Percentiles rank a stretch among this genome's conserved stretches.
phyloP scores from a whole-genome alignment of 2,888 invertebrate species.

The Troides helena region DNA sequence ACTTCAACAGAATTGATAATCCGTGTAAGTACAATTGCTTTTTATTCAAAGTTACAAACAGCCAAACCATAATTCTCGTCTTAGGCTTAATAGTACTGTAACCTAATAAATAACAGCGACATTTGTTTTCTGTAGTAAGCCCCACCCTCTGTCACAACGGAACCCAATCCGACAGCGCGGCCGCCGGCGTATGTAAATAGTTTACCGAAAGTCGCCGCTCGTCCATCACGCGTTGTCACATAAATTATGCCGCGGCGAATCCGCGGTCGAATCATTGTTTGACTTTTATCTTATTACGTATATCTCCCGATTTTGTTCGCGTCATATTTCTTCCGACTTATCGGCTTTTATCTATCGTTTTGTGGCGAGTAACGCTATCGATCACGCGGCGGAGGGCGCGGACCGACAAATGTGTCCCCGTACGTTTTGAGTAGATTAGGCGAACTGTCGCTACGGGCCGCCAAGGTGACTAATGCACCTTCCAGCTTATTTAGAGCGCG shows the following conservation, averaged over 20 bases:
- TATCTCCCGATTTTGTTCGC: slow-evolving; percentile 81
- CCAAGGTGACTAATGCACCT: slow-evolving; percentile 67
- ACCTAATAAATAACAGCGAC: slow-evolving; percentile 80
- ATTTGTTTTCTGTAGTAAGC: slow-evolving; percentile 80
- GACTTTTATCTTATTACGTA: slow-evolving; percentile 81
- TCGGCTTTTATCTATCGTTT: slow-evolving; percentile 80
- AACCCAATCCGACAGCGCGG: slow-evolving; percentile 77
- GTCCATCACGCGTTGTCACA: slow-evolving; percentile 81
- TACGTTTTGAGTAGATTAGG: slow-evolving; percentile 79
- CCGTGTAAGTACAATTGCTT: slow-evolving; percentile 7
- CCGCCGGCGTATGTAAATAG: slow-evolving; percentile 79
- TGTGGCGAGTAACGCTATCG: slow-evolving; percentile 77
- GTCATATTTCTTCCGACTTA: slow-evolving; percentile 80
- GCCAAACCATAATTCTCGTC: slow-evolving; percentile 49
- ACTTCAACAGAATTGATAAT: not conserved
- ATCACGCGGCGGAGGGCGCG: slow-evolving; percentile 70
- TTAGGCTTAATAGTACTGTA: slow-evolving; percentile 73
- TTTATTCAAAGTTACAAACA: slow-evolving; percentile 10
- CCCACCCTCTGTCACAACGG: slow-evolving; percentile 78
- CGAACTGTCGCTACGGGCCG: slow-evolving; percentile 61
- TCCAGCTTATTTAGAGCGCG: slow-evolving; percentile 71
- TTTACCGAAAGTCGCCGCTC: slow-evolving; percentile 80
- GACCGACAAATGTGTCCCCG: slow-evolving; percentile 76
- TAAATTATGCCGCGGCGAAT: slow-evolving; percentile 81
- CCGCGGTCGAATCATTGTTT: slow-evolving; percentile 80